These are phyloP conservation scores for Malurus elegans DNA, from an alignment of 2,113 vertebrate species.

Conservation along the genomic window DNA sequence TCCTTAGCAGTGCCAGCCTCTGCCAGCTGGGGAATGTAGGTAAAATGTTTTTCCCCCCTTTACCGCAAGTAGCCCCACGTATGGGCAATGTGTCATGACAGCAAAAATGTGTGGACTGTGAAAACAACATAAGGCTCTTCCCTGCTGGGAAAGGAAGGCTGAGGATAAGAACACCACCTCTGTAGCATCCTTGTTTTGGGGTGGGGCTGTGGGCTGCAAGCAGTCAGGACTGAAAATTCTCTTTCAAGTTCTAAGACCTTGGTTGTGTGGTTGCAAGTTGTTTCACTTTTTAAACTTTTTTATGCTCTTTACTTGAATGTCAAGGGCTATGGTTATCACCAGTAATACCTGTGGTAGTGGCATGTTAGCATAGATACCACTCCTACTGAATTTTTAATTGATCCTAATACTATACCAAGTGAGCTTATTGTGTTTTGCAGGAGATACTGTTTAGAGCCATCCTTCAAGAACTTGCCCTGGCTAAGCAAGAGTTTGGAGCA, in stretches of 20 bases:
- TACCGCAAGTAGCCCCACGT: not conserved
- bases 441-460: not conserved
- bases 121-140: not conserved
- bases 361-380: not conserved
- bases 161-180: not conserved
- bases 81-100: not conserved
- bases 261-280: not conserved
- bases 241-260: not conserved
- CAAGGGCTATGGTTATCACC: not conserved
- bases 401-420: not conserved
- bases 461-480: not conserved
- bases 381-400: not conserved
- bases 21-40: not conserved
- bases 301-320: not conserved
- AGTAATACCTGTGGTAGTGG: not conserved
- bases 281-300: not conserved
- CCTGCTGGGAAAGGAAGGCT: not conserved
- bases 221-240: not conserved
- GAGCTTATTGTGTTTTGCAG: not conserved
- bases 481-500: not conserved
- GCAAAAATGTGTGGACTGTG: not conserved
- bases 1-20: not conserved
- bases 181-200: accelerated
- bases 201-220: not conserved
- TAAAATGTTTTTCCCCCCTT: not conserved